phyloP scores from a whole-genome alignment of 2,113 vertebrate genomes.

The Vireo altiloquus region DNA sequence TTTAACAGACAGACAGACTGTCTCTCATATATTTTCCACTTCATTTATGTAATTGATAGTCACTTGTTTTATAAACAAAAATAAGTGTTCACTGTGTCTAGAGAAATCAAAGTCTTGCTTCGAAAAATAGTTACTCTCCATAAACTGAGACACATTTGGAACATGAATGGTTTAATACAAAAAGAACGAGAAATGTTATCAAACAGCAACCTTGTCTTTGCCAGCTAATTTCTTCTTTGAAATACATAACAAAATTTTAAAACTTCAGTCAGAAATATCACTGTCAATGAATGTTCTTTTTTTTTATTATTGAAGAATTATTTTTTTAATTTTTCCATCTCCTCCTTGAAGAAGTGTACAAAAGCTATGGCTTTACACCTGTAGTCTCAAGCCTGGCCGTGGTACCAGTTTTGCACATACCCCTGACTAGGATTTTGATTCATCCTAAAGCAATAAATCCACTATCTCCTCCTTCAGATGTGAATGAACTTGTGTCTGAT shows the following conservation, averaged over 20 bases:
- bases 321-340: neutral
- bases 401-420: neutral
- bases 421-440: neutral
- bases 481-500: neutral
- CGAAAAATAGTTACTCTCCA: neutral
- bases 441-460: neutral
- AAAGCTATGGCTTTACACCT: neutral
- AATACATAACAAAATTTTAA: neutral
- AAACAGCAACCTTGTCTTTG: neutral
- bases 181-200: neutral
- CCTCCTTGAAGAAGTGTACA: neutral
- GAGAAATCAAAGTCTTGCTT: neutral
- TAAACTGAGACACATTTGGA: neutral
- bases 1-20: neutral
- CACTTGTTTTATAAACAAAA: neutral
- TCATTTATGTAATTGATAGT: neutral
- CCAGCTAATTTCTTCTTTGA: neutral
- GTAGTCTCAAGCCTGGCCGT: neutral
- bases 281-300: neutral
- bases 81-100: neutral
- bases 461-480: neutral
- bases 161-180: neutral
- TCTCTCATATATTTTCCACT: neutral
- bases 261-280: neutral
- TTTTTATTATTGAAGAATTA: neutral